These are phyloP conservation scores for Drosophila putrida DNA, from an alignment of 2,888 invertebrate genomes.

Conservation along the genomic window DNA sequence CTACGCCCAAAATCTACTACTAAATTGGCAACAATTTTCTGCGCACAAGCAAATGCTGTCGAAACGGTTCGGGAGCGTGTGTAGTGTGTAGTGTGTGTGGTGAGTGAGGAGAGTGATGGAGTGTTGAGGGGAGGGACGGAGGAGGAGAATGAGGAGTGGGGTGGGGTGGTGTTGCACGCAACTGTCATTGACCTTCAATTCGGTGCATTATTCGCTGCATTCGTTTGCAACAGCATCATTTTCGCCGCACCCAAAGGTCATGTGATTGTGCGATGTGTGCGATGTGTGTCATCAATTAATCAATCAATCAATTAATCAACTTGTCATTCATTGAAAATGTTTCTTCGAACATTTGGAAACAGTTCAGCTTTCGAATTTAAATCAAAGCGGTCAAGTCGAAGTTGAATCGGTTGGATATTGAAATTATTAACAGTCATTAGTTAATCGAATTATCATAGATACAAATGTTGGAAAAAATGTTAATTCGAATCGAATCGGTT, in stretches of 20 bases:
- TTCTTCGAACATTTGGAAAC: not conserved
- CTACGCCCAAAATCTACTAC: constrained; percentile 67
- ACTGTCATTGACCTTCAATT: constrained; percentile 78
- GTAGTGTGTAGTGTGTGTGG: constrained; percentile 7
- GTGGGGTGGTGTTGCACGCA: constrained; percentile 62
- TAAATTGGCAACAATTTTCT: constrained; percentile 68
- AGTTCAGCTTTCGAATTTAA: not conserved
- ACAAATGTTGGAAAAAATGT: too few species aligned
- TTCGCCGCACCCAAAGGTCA: constrained; percentile 79
- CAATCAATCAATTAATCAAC: constrained; percentile 55
- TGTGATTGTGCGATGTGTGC: constrained; percentile 50
- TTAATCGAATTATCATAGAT: too few species aligned
- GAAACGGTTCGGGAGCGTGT: constrained; percentile 19
- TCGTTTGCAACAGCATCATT: constrained; percentile 22
- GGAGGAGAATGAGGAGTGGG: too few species aligned
- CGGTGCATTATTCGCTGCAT: constrained; percentile 67
- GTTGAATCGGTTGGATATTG: too few species aligned
- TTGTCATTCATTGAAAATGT: constrained; percentile 14
- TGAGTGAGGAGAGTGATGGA: constrained; percentile 5
- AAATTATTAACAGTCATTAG: too few species aligned
- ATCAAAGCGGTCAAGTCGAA: not conserved
- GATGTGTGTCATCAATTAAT: constrained; percentile 74
- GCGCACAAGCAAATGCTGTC: constrained; percentile 71
- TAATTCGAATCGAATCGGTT: too few species aligned
- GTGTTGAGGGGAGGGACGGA: constrained; percentile 19